A percentile compares a stretch with the other conserved stretches of the same genome.
These are phyloP conservation scores for Drosophila eugracilis DNA, from an alignment of 1,140 invertebrate genomes.

Conservation along the genomic window DNA sequence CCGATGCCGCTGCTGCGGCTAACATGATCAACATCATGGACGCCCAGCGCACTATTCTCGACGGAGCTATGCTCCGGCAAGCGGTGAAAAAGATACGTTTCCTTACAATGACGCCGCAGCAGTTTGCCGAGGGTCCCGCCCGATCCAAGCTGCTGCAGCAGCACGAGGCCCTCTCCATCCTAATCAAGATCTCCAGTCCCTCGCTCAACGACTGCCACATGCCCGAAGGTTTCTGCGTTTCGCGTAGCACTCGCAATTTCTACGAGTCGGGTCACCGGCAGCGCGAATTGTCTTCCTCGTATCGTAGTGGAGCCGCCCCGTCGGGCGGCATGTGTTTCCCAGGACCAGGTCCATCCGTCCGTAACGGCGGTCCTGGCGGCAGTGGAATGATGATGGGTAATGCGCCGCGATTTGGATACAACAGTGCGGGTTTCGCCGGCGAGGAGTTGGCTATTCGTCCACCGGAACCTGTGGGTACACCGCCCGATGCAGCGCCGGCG, in stretches of 20 bases:
- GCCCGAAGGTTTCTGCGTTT: conserved; percentile 89
- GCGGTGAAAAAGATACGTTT: conserved; percentile 90
- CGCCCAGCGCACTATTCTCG: conserved; percentile 71
- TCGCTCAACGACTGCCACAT: conserved; percentile 87
- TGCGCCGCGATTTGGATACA: conserved; percentile 23
- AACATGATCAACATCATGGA: conserved; percentile 76
- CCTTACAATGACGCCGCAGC: conserved; percentile 90
- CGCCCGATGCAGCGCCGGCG: conserved; percentile 1
- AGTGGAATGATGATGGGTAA: conserved; percentile 33
- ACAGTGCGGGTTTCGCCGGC: conserved; percentile 17
- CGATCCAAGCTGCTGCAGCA: conserved; percentile 89
- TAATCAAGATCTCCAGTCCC: conserved; percentile 92
- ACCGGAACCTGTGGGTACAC: conserved; percentile 19
- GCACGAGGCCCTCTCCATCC: conserved; percentile 91
- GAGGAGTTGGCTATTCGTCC: conserved; percentile 38
- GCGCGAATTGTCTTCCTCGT: conserved; percentile 62
- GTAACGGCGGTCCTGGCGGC: conserved; percentile 21
- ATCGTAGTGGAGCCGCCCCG: conserved; percentile 33
- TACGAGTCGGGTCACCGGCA: conserved; percentile 68
- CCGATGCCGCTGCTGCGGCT: conserved; percentile 60
- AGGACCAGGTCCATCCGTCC: conserved; percentile 7
- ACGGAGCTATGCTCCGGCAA: conserved; percentile 73
- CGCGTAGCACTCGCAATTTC: conserved; percentile 76
- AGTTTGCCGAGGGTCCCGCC: conserved; percentile 92
- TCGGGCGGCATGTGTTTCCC: conserved; percentile 14